A percentile compares a stretch with the other conserved stretches of the same genome.
Evolutionary conservation across 2,888 invertebrate genomes (phyloP).

Genomic region (Mythimna ferrago): DNA sequence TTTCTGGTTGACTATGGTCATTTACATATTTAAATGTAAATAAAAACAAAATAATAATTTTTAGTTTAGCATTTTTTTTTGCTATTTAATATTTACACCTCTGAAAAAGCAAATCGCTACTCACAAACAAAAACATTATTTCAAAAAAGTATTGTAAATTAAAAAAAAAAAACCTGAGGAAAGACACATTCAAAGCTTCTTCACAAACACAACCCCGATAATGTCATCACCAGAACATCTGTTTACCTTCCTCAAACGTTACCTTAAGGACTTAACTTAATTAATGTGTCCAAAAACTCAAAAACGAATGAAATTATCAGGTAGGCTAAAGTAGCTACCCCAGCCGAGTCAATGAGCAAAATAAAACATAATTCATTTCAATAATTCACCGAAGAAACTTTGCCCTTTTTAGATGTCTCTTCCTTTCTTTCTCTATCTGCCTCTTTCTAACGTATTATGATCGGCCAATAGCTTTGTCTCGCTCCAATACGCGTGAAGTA

Average conservation of each 20-base stretch:
- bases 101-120: not conserved
- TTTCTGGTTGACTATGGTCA: no score
- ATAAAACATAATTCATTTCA: constrained; percentile 84
- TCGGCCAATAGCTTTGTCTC: constrained; percentile 68
- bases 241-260: constrained; percentile 17
- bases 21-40: no score
- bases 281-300: constrained; percentile 71
- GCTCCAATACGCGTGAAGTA: constrained; percentile 72
- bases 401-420: constrained; percentile 70
- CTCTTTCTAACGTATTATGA: constrained; percentile 60
- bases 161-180: not conserved
- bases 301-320: constrained; percentile 66
- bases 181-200: constrained; percentile 6
- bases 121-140: not conserved
- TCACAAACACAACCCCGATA: not conserved
- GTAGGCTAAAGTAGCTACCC: constrained; percentile 59
- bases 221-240: constrained; percentile 19
- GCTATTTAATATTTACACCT: not conserved
- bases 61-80: no score
- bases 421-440: constrained; percentile 56
- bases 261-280: constrained; percentile 61
- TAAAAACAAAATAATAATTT: no score
- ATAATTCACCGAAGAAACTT: constrained; percentile 82
- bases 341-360: constrained; percentile 77
- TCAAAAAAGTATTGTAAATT: not conserved